Percentiles rank a stretch among this genome's conserved stretches.
phyloP scores from a whole-genome alignment of 2,113 vertebrate species.

The Hippocampus guttulatus region DNA sequence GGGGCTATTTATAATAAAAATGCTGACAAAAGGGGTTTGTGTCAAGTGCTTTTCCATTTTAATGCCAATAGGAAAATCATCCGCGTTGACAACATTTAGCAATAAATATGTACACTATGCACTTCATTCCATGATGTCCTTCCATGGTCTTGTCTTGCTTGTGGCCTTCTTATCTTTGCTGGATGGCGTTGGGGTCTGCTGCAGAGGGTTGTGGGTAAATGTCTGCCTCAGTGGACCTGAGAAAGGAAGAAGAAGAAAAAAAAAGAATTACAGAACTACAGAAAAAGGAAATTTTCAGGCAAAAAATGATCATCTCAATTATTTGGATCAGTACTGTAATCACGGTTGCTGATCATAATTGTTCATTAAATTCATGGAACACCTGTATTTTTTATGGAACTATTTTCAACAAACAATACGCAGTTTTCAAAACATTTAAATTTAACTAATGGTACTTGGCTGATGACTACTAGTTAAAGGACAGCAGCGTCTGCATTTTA shows the following conservation, averaged over 20 bases:
- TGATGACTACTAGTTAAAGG: too few relatives aligned
- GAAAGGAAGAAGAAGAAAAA: background rate
- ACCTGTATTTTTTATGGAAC: too few relatives aligned
- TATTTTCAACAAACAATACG: too few relatives aligned
- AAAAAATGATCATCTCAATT: too few relatives aligned
- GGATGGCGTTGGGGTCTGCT: constrained; percentile 56
- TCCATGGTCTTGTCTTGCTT: constrained; percentile 73
- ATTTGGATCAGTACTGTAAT: too few relatives aligned
- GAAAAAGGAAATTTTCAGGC: background rate
- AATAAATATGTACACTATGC: constrained; percentile 64
- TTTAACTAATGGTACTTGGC: too few relatives aligned
- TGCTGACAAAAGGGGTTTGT: constrained; percentile 6
- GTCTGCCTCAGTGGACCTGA: constrained; percentile 84
- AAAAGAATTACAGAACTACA: background rate
- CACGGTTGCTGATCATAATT: too few relatives aligned
- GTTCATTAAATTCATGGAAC: too few relatives aligned
- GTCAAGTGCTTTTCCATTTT: background rate
- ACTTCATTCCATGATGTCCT: constrained; percentile 74
- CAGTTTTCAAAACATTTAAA: too few relatives aligned
- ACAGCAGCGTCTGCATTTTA: too few relatives aligned
- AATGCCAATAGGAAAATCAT: constrained; percentile 2
- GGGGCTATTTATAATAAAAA: constrained; percentile 64
- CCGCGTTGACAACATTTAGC: constrained; percentile 6
- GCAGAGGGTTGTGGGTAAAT: constrained; percentile 81
- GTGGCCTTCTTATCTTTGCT: constrained; percentile 32